phyloP scores from a whole-genome alignment of 2,888 invertebrate species.

The Arrhopalites spinosus region DNA sequence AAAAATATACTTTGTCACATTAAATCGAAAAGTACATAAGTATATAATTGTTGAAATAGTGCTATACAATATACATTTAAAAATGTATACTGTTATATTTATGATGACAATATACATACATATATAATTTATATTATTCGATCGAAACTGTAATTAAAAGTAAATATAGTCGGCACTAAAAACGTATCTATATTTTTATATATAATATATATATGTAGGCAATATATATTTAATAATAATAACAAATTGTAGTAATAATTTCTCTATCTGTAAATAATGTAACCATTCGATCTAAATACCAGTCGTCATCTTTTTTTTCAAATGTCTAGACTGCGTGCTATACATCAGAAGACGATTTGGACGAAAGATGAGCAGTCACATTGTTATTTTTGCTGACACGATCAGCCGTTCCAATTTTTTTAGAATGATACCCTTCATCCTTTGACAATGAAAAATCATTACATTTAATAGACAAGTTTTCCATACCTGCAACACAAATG shows the following conservation, averaged over 20 bases:
- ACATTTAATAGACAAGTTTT: conserved; percentile 26
- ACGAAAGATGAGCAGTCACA: conserved; percentile 21
- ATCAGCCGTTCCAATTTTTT: neutral
- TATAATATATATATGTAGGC: conserved; percentile 22
- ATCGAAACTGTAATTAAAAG: conserved; percentile 31
- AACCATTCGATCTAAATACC: neutral
- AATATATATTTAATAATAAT: conserved; percentile 17
- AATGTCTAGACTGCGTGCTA: too few species aligned
- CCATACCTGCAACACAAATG: conserved; percentile 25
- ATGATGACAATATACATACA: conserved; percentile 9
- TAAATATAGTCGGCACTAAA: conserved; percentile 31
- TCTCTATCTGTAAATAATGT: neutral
- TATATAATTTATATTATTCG: conserved; percentile 22
- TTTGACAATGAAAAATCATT: conserved; percentile 11
- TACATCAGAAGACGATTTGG: conserved; percentile 28
- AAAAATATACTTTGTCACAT: conserved; percentile 29
- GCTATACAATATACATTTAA: neutral
- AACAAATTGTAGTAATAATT: conserved; percentile 16
- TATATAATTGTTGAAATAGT: neutral
- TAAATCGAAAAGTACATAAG: conserved; percentile 22
- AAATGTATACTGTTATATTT: neutral
- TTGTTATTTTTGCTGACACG: conserved; percentile 13
- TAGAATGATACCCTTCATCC: neutral
- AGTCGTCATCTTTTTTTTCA: conserved; percentile 6
- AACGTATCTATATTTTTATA: conserved; percentile 22